phyloP scores from a whole-genome alignment of 2,888 invertebrate species.

The Geophilus truncorum region DNA sequence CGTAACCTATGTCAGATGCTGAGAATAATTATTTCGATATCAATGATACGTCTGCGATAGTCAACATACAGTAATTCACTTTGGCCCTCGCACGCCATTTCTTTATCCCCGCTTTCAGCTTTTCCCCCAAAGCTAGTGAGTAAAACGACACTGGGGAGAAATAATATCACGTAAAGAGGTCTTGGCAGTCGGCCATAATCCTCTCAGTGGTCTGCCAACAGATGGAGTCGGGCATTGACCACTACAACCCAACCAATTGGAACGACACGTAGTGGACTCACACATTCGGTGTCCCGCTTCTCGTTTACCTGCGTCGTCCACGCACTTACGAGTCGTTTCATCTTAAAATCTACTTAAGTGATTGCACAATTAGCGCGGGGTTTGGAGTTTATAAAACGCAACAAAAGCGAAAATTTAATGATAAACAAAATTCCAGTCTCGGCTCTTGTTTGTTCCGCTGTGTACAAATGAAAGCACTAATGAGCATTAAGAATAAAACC shows the following conservation, averaged over 20 bases:
- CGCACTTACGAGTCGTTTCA: not conserved
- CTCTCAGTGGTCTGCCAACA: conserved; percentile 27
- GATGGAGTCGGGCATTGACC: conserved; percentile 21
- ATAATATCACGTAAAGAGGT: conserved; percentile 21
- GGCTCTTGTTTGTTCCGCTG: not conserved
- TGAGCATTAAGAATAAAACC: not conserved
- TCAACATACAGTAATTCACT: not conserved
- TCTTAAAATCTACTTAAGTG: not conserved
- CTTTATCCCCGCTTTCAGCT: not conserved
- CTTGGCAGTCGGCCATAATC: conserved; percentile 14
- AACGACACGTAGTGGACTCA: not conserved
- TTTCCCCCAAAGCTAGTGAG: conserved; percentile 19
- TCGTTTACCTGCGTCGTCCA: not conserved
- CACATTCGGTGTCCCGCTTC: not conserved
- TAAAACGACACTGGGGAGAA: conserved; percentile 19
- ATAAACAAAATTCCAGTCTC: not conserved
- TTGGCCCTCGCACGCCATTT: not conserved
- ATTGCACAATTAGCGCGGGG: not conserved
- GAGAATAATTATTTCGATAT: not conserved
- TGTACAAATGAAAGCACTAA: conserved; percentile 2
- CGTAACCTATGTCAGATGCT: not conserved
- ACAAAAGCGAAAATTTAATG: not conserved
- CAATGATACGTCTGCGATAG: not conserved
- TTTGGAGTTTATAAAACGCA: not conserved
- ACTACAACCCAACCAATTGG: conserved; percentile 24